phyloP scores from a whole-genome alignment of 1,140 invertebrate genomes.

The Chironomus tepperi region DNA sequence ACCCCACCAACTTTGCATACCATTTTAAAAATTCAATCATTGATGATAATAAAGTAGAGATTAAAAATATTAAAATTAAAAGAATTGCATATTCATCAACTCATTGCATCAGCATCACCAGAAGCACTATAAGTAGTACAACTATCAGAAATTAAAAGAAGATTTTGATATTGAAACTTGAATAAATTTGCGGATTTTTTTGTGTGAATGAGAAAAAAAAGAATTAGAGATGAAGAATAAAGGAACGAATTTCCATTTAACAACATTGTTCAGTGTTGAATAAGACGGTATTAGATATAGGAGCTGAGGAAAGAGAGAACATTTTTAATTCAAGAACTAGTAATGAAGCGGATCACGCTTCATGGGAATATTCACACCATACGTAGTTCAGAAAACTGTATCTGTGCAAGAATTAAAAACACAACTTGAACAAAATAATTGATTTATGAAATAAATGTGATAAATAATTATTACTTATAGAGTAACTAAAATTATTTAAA shows the following conservation, averaged over 20 bases:
- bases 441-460: too few relatives aligned
- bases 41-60: slow-evolving; percentile 1
- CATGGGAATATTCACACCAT: too few relatives aligned
- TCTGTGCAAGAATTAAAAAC: too few relatives aligned
- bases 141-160: neutral
- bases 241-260: neutral
- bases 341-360: too few relatives aligned
- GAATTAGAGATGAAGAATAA: neutral
- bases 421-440: too few relatives aligned
- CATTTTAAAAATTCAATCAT: neutral
- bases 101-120: neutral
- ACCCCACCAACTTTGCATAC: neutral
- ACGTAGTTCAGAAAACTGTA: too few relatives aligned
- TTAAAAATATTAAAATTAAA: neutral
- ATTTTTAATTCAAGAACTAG: neutral
- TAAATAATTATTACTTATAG: too few relatives aligned
- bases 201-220: too few relatives aligned
- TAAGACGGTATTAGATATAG: neutral
- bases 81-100: slow-evolving; percentile 4
- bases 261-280: neutral
- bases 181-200: neutral
- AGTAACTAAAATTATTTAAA: too few relatives aligned
- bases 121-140: too few relatives aligned
- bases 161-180: neutral
- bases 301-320: neutral